These are phyloP conservation scores for Drosophila incognita DNA, from an alignment of 2,888 invertebrate species.

Conservation along the genomic window DNA sequence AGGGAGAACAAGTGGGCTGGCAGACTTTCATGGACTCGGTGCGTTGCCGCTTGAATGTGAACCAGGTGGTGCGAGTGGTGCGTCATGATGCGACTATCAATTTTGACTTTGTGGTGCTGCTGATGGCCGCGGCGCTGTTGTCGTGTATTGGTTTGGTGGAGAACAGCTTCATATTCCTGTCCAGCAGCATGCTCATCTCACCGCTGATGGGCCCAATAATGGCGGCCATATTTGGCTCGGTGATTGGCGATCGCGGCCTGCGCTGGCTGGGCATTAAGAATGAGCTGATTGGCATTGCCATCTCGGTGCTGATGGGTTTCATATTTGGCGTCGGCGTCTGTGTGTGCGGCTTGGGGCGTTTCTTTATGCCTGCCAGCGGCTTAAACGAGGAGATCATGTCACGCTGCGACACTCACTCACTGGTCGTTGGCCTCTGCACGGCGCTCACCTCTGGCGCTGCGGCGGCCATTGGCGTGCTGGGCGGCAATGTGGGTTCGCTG, in stretches of 20 bases:
- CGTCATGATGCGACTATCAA: conserved; percentile 88
- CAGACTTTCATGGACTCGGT: conserved; percentile 87
- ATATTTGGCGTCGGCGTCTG: conserved; percentile 86
- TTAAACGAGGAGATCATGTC: conserved; percentile 88
- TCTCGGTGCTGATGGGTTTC: conserved; percentile 89
- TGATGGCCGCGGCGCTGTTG: conserved; percentile 90
- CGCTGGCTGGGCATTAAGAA: conserved; percentile 88
- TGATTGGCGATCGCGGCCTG: conserved; percentile 88
- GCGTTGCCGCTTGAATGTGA: conserved; percentile 88
- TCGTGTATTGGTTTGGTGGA: conserved; percentile 91
- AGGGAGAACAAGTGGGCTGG: conserved; percentile 47
- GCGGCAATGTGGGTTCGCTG: conserved; percentile 90
- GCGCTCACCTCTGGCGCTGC: conserved; percentile 91
- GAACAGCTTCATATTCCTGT: conserved; percentile 90
- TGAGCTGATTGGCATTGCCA: conserved; percentile 88
- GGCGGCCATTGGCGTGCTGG: conserved; percentile 90
- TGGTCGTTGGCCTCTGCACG: conserved; percentile 90
- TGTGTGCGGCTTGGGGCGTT: conserved; percentile 86
- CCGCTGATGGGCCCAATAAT: conserved; percentile 92
- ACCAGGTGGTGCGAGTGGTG: conserved; percentile 89
- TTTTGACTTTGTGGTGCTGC: conserved; percentile 90
- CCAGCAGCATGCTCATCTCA: conserved; percentile 92
- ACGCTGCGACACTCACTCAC: conserved; percentile 87
- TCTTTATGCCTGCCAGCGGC: conserved; percentile 87
- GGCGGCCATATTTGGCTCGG: conserved; percentile 90